Base-by-base conservation (phyloP, 2,797 vertebrate species). In the Neosilurus mollespiculum region DNA sequence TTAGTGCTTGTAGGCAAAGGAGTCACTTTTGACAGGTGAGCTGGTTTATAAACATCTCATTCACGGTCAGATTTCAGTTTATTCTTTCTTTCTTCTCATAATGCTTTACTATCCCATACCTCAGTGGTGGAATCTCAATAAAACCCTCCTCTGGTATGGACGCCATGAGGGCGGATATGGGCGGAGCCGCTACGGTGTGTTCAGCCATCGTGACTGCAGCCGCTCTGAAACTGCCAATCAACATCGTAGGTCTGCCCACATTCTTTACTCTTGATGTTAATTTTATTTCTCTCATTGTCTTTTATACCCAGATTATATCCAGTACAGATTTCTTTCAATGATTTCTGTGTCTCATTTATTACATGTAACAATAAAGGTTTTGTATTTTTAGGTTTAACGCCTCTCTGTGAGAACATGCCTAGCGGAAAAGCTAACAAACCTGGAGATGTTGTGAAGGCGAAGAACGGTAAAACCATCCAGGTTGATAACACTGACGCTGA, bases 381-480 rank as follows among this genome's bases (percentile, higher is more conserved):
- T 54, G 58, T 79, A 86, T 51, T 67, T 78, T 86, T 83, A 99
- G 98, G 96, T 92, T 90, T 99, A 91, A 94, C 97, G 59, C 97
- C 98, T 0, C 93, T 99, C 64, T 99, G 98, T 95, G 98, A 99
- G 93, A 99, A 99, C 90, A 96, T 99, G 97, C 97, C 97, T 49
- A 98, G 96, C 59, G 97, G 97, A 71, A 97, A 94, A 84, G 97
- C 98, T 77, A 98, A 93, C 84, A 99, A 99, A 89, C 98, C 98
- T 4, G 98, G 98, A 0, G 98, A 99, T 64, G 98, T 99, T 0
- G 95, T 99, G 10, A 95, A 51, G 85, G 98, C 98, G 81, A 97
- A 91, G 91, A 99, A 98, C 61, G 98, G 97, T 62, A 99, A 98
- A 94, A 98, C 97, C n/a, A 98, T 99, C 81, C 98, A 99, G 97